Conservation (phyloP, 2,888 invertebrate genomes). For the Eristalis arbustorum region DNA sequence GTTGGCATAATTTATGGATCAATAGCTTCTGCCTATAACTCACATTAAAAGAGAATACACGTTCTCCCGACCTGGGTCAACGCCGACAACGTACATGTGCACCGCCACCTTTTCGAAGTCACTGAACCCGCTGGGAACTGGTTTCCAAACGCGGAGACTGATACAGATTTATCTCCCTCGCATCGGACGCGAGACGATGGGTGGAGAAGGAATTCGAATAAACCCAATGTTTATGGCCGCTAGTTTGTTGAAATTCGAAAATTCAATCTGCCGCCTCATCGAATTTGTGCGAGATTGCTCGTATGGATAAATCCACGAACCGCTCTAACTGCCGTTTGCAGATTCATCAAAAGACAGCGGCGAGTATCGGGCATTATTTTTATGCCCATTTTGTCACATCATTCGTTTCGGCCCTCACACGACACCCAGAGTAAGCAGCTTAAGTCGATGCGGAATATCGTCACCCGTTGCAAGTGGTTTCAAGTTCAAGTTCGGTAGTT, state of each 20-base stretch:
- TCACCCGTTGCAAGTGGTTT: background rate
- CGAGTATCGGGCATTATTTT: background rate
- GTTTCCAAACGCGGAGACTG: background rate
- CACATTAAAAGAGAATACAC: background rate
- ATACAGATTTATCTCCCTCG: background rate
- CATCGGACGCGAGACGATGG: background rate
- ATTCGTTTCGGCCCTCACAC: background rate
- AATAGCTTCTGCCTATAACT: background rate
- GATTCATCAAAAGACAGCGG: background rate
- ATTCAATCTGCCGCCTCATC: background rate
- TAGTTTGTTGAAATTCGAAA: background rate
- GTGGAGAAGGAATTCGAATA: background rate
- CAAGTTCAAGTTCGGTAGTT: background rate
- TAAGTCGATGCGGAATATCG: background rate
- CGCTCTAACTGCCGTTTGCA: background rate
- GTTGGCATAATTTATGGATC: background rate
- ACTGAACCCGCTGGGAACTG: background rate
- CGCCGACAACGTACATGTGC: background rate
- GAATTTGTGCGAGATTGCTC: background rate
- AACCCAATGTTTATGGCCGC: background rate
- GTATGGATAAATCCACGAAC: background rate
- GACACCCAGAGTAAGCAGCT: constrained; percentile 8
- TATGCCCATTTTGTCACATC: background rate
- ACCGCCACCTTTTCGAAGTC: background rate
- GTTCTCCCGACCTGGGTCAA: background rate